Evolutionary conservation across 2,113 vertebrate species (phyloP), one percentile per base, ranked within the genome.

Genomic region (Archocentrus centrarchus): DNA sequence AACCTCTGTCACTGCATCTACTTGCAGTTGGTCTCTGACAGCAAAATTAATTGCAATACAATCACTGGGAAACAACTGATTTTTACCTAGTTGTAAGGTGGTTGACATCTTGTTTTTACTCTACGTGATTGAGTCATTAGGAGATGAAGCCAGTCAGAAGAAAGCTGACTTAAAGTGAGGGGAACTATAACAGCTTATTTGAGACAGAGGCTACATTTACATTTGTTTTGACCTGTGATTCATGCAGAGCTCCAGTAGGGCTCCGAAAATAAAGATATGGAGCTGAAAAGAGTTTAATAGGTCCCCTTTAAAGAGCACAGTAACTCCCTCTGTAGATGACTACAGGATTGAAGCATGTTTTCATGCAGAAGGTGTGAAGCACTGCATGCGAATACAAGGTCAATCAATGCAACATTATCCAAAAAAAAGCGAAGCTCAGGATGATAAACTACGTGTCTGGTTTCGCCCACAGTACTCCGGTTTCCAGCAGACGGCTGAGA

Each of bases 401-500:
- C 59, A 22, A 17, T 55, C 59, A 0, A 24, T 35, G 30, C 30
- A 59, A 53, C 27, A 41, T 2, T n/a, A 4, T 44, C n/a, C 37
- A 73, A 32, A 32, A 24, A 24, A 37, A 47, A 55, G 22, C 41
- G 27, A 58, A 6, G 4, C 55, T n/a, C 17, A n/a, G 13, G 27
- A 39, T 73, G 37, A 75, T 66, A 66, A 50, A 8, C 63, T 20
- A 2, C 62, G 7, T 53, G 15, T 85, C 58, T 86, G 32, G 22
- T 90, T 41, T 89, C 59, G 15, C 82, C 78, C 73, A 6, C 96
- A 99, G 98, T 99, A 99, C 94, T 99, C 98, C 15, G 98, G 98
- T 41, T 99, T 99, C 95, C 98, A 99, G 95, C 98, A 99, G 93
- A 99, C 98, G 0, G 98, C 98, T 0, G 98, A 99, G 90, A 99